Percentiles rank a stretch among this genome's conserved stretches.
Conservation (phyloP, 35 echinoderm and acorn worm species). For the Ophioderma brevispina region DNA sequence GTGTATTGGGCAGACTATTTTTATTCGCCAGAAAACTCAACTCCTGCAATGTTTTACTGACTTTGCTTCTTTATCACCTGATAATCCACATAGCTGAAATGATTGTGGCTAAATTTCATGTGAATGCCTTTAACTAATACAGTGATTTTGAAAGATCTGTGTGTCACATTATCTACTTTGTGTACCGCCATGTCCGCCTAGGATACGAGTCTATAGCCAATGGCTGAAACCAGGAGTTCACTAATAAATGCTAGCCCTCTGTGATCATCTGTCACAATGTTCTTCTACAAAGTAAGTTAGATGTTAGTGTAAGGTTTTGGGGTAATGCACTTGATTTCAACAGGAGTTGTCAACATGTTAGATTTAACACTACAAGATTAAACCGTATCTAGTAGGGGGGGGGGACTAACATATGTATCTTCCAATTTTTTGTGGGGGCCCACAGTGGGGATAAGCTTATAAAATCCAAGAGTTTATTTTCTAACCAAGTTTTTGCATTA, state of each 20-base stretch:
- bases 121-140: not conserved
- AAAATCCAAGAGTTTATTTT: no score
- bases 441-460: no score
- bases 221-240: constrained; percentile 22
- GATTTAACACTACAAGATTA: not conserved
- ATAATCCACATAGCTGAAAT: not conserved
- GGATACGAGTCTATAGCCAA: constrained; percentile 30
- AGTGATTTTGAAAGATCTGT: constrained; percentile 42
- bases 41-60: no score
- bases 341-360: not conserved
- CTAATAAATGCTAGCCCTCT: constrained; percentile 44
- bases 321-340: not conserved
- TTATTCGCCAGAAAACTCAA: no score
- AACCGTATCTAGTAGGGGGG: no score
- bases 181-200: constrained; percentile 34
- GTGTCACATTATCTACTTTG: constrained; percentile 44
- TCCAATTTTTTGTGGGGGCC: no score
- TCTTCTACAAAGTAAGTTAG: constrained; percentile 34
- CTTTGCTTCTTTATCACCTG: no score
- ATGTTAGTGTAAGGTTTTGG: not conserved
- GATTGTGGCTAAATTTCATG: not conserved
- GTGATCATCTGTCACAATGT: constrained; percentile 27
- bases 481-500: no score
- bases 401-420: no score
- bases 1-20: no score